Evolutionary conservation across 2,888 invertebrate genomes (phyloP).

Genomic region (Microdon myrmicae): DNA sequence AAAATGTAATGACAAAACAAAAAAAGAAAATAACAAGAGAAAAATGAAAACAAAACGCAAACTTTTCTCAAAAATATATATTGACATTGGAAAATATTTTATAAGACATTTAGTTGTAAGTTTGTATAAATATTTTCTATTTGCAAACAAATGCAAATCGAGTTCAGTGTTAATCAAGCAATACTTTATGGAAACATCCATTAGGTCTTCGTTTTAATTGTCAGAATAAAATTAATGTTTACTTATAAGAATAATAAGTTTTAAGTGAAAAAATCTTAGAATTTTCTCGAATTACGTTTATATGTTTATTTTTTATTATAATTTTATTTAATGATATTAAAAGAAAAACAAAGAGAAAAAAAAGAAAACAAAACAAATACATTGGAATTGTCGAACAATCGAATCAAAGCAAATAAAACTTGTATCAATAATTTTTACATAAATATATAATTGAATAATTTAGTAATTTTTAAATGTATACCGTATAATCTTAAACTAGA

Average conservation of each 20-base stretch:
- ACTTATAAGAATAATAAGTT: too few relatives aligned
- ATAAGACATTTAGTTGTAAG: slow-evolving; percentile 36
- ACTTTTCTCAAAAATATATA: too few relatives aligned
- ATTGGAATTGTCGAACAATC: slow-evolving; percentile 66
- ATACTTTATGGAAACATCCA: slow-evolving; percentile 56
- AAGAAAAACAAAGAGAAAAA: slow-evolving; percentile 21
- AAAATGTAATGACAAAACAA: too few relatives aligned
- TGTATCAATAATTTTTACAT: slow-evolving; percentile 1
- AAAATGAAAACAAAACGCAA: neutral
- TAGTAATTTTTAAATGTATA: slow-evolving; percentile 38
- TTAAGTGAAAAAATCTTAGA: too few relatives aligned
- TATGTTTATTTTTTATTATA: neutral
- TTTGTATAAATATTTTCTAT: slow-evolving; percentile 39
- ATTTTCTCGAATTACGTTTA: too few relatives aligned
- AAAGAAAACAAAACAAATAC: too few relatives aligned
- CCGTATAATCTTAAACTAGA: slow-evolving; percentile 22
- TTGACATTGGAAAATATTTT: slow-evolving; percentile 34
- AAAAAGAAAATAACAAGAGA: slow-evolving; percentile 12
- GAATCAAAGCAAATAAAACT: slow-evolving; percentile 24
- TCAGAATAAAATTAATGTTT: slow-evolving; percentile 37
- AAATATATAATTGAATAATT: slow-evolving; percentile 22
- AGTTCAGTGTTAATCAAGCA: slow-evolving; percentile 64
- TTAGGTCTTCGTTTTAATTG: slow-evolving; percentile 49
- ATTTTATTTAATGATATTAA: slow-evolving; percentile 10
- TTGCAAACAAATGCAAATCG: slow-evolving; percentile 34